These are phyloP conservation scores for Mugil cephalus DNA, from an alignment of 2,113 vertebrate species.

Conservation along the genomic window DNA sequence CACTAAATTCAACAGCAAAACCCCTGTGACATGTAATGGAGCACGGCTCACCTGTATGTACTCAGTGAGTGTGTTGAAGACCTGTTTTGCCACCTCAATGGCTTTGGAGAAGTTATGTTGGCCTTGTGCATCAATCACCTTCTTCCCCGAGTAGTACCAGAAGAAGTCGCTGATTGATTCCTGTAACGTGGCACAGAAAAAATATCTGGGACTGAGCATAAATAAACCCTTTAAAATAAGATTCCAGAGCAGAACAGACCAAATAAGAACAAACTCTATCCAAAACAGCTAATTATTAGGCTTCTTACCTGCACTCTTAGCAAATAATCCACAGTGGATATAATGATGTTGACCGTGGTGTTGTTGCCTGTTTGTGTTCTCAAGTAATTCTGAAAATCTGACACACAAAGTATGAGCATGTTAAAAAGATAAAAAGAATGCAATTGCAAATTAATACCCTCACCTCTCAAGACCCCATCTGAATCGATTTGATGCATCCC, in stretches of 20 bases:
- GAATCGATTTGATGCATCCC: too few species aligned
- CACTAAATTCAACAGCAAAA: background rate
- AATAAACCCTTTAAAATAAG: background rate
- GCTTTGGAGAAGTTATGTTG: constrained; percentile 95
- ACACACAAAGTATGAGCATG: background rate
- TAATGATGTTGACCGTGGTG: constrained; percentile 96
- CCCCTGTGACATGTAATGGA: background rate
- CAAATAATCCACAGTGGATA: constrained; percentile 97
- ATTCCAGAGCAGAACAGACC: too few species aligned
- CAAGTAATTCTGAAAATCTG: constrained; percentile 97
- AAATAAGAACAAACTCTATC: too few species aligned
- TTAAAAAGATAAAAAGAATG: background rate
- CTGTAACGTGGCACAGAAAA: constrained; percentile 70
- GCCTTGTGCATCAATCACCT: constrained; percentile 92
- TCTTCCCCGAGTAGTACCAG: constrained; percentile 97
- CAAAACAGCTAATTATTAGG: too few species aligned
- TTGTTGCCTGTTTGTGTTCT: constrained; percentile 97
- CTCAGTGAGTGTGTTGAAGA: constrained; percentile 97
- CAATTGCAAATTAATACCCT: too few species aligned
- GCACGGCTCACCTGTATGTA: constrained; percentile 91
- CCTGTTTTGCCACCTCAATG: constrained; percentile 95
- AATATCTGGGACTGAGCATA: background rate
- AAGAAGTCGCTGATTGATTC: constrained; percentile 99
- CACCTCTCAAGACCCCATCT: too few species aligned
- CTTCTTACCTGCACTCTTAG: constrained; percentile 92